Conservation (phyloP, 2,113 vertebrate species). For the Lepus americanus region DNA sequence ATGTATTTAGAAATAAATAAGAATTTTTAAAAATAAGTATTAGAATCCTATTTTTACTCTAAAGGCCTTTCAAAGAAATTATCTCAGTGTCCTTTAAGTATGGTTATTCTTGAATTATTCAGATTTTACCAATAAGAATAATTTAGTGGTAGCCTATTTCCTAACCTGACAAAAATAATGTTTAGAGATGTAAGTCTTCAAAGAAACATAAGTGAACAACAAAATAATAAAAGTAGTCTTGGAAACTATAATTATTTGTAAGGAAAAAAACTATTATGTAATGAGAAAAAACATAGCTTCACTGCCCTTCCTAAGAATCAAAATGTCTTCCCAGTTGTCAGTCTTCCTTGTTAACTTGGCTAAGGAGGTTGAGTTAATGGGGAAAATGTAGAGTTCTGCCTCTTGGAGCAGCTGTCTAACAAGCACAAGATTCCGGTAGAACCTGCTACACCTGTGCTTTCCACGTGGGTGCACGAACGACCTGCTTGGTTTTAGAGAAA, state of each 20-base stretch:
- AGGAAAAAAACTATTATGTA: neutral
- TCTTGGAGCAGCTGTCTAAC: neutral
- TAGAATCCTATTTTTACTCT: slow-evolving; percentile 6
- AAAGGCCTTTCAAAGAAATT: slow-evolving; percentile 28
- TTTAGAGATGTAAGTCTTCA: neutral
- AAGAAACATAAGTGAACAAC: neutral
- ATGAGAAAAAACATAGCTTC: neutral
- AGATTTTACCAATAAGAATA: slow-evolving; percentile 29
- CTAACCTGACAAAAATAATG: slow-evolving; percentile 3
- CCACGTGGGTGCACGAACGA: neutral
- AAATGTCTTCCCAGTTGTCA: neutral
- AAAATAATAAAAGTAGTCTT: neutral
- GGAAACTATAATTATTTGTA: neutral
- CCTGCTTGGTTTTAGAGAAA: neutral
- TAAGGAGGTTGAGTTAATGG: neutral
- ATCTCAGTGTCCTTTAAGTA: neutral
- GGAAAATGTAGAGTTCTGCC: neutral
- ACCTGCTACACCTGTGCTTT: neutral
- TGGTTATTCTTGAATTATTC: neutral
- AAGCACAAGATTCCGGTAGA: neutral
- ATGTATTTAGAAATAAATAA: neutral
- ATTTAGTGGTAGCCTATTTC: neutral
- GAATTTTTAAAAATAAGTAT: neutral
- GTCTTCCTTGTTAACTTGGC: neutral
- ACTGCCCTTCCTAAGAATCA: neutral